A percentile compares a stretch with the other conserved stretches of the same genome.
These are phyloP conservation scores for Nyctibius bracteatus DNA, from an alignment of 2,113 vertebrate species.

Conservation along the genomic window DNA sequence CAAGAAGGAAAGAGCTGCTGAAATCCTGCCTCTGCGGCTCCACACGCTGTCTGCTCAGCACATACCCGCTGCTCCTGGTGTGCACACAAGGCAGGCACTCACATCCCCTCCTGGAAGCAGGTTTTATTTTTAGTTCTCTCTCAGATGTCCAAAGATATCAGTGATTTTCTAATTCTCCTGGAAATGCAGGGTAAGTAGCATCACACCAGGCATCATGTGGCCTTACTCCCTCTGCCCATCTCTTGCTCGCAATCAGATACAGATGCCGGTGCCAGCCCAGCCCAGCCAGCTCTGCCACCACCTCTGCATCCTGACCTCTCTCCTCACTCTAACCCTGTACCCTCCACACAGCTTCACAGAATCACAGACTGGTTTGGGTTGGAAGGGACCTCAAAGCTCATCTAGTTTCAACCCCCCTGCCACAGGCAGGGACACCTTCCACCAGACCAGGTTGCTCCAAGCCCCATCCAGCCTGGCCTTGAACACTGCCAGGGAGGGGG, in stretches of 20 bases:
- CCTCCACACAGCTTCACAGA: background rate
- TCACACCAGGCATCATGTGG: accelerated
- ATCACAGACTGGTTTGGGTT: too few species aligned
- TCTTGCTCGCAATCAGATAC: accelerated
- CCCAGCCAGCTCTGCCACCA: background rate
- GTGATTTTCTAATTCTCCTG: background rate
- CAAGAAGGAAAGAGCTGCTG: background rate
- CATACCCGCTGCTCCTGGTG: background rate
- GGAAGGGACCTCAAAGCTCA: too few species aligned
- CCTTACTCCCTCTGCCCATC: background rate
- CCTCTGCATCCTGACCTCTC: background rate
- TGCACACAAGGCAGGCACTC: background rate
- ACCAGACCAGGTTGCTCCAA: too few species aligned
- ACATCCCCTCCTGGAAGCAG: background rate
- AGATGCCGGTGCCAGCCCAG: background rate
- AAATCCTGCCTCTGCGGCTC: background rate
- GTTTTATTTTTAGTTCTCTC: background rate
- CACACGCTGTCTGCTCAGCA: background rate
- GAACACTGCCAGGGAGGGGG: too few species aligned
- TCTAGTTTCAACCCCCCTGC: too few species aligned
- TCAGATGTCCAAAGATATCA: background rate
- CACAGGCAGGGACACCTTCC: too few species aligned
- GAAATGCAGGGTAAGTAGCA: background rate
- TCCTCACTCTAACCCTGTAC: background rate
- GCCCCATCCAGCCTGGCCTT: too few species aligned